Conservation (phyloP, 2,113 vertebrate species). For the Phrynocephalus versicolor region DNA sequence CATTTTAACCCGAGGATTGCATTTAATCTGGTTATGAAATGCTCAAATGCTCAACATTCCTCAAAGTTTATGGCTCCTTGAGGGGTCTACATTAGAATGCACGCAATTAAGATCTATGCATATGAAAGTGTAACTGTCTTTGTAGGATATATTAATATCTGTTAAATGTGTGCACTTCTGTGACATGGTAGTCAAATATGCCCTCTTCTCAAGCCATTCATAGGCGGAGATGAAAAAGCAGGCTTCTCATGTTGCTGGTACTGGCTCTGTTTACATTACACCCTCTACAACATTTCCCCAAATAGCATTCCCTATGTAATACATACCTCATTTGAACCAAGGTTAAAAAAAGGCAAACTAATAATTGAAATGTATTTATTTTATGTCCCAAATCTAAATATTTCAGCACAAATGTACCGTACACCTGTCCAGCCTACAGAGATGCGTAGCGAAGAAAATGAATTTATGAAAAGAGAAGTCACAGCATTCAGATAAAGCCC, state of each 20-base stretch:
- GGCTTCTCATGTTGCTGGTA: conserved; percentile 42
- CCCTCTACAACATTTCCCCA: conserved; percentile 50
- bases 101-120: conserved; percentile 8
- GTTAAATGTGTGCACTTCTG: conserved; percentile 28
- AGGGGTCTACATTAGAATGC: neutral
- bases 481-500: neutral
- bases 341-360: conserved; percentile 47
- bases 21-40: conserved; percentile 36
- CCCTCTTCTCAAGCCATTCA: neutral
- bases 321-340: conserved; percentile 72
- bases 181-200: conserved; percentile 17
- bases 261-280: too few relatives aligned
- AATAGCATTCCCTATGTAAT: conserved; percentile 39
- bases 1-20: neutral
- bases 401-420: conserved; percentile 56
- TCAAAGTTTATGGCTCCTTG: conserved; percentile 19
- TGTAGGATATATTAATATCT: conserved; percentile 47
- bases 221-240: conserved; percentile 43
- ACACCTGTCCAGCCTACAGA: conserved; percentile 57
- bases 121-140: conserved; percentile 11
- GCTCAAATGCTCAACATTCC: neutral
- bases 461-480: conserved; percentile 18
- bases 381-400: conserved; percentile 49
- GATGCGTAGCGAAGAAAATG: neutral
- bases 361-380: conserved; percentile 65